Conservation (phyloP, 2,888 invertebrate genomes). For the Lutraria lutraria region DNA sequence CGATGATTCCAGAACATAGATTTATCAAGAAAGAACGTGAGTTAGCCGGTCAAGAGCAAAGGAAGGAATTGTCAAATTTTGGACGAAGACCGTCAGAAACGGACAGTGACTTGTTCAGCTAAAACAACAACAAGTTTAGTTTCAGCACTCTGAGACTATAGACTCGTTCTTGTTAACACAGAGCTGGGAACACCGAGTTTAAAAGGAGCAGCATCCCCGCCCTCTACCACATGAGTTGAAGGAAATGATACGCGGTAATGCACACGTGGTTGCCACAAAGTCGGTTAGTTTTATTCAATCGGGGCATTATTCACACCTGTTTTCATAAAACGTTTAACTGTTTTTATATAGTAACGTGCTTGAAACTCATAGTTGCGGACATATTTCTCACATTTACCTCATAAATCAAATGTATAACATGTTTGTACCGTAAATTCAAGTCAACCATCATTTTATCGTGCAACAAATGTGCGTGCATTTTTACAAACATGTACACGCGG, state of each 20-base stretch:
- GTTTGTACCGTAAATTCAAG: not conserved
- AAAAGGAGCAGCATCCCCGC: not conserved
- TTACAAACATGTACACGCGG: too few relatives aligned
- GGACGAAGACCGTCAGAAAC: too few relatives aligned
- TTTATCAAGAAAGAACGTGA: not conserved
- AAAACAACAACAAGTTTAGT: too few relatives aligned
- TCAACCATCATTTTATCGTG: not conserved
- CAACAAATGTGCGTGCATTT: not conserved
- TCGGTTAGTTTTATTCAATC: not conserved
- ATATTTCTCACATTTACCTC: not conserved
- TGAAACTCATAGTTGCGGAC: conserved; percentile 4
- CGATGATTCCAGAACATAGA: not conserved
- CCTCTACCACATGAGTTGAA: not conserved
- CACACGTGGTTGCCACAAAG: not conserved
- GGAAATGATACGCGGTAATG: not conserved
- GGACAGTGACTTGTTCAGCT: too few relatives aligned
- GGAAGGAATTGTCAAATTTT: too few relatives aligned
- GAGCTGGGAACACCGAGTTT: not conserved
- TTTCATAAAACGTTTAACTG: not conserved
- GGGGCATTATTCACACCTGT: not conserved
- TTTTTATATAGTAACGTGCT: conserved; percentile 1
- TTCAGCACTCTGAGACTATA: not conserved
- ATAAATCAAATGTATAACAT: conserved; percentile 6
- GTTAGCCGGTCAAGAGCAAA: too few relatives aligned
- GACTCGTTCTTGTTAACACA: not conserved